phyloP scores from a whole-genome alignment of 2,113 vertebrate species.

The Lichenostomus cassidix region DNA sequence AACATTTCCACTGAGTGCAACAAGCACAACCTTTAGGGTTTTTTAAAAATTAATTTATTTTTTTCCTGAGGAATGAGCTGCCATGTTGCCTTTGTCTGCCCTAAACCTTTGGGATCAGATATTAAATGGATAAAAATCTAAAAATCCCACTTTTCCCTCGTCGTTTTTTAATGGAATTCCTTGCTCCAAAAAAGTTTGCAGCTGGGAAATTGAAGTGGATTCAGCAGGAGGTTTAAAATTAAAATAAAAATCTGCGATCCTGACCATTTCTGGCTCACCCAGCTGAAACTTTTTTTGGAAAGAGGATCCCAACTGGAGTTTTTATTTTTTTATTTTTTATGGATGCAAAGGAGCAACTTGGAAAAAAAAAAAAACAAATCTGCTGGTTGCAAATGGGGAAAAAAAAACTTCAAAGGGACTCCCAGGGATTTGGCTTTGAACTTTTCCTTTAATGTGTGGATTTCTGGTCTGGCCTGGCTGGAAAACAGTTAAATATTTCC shows the following conservation, averaged over 20 bases:
- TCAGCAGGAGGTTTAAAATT: background rate
- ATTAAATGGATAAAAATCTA: background rate
- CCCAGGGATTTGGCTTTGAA: background rate
- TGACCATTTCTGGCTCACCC: background rate
- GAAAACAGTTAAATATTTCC: conserved; percentile 20
- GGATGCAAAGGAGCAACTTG: background rate
- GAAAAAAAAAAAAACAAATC: background rate
- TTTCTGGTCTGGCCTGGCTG: background rate
- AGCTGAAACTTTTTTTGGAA: background rate
- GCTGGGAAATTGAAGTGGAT: background rate
- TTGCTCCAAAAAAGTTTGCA: background rate
- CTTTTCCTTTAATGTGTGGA: conserved; percentile 3
- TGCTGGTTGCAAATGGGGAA: background rate
- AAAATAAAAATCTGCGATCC: too few relatives aligned
- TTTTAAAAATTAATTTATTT: background rate
- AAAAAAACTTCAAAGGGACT: conserved; percentile 28
- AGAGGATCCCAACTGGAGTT: background rate
- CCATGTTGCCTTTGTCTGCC: conserved; percentile 70
- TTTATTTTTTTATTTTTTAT: background rate
- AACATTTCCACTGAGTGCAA: background rate
- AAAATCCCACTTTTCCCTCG: background rate
- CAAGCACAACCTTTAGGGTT: background rate
- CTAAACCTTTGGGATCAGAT: conserved; percentile 6
- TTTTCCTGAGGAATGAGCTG: conserved; percentile 38
- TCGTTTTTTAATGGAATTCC: background rate